phyloP scores from a whole-genome alignment of 92 coral and sea anemone species.

The Desmophyllum pertusum region DNA sequence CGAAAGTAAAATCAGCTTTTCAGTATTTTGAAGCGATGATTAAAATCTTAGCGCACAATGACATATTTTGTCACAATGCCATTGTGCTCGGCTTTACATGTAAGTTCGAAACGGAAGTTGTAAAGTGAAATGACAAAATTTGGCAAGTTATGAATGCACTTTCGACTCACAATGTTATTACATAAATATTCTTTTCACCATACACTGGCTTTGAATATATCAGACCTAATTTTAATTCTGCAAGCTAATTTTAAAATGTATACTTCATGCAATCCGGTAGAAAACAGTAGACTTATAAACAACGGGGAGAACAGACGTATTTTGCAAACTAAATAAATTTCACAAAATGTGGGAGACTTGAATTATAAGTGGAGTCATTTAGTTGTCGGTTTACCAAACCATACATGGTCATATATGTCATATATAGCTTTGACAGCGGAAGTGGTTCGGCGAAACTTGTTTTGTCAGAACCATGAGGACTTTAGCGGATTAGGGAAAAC shows the following conservation, averaged over 20 bases:
- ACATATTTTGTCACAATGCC: background rate
- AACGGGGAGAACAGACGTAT: too few relatives aligned
- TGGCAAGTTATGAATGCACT: background rate
- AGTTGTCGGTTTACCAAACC: too few relatives aligned
- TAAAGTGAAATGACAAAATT: background rate
- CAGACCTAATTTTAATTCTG: background rate
- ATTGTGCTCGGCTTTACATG: background rate
- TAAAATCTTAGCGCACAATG: background rate
- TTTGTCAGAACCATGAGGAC: too few relatives aligned
- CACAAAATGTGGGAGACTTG: too few relatives aligned
- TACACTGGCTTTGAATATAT: background rate
- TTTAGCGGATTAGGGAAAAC: too few relatives aligned
- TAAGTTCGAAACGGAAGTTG: slow-evolving; percentile 11
- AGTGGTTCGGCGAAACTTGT: too few relatives aligned
- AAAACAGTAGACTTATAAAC: too few relatives aligned
- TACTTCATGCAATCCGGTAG: background rate
- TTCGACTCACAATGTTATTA: background rate
- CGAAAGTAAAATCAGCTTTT: background rate
- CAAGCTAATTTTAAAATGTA: background rate
- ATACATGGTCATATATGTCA: too few relatives aligned
- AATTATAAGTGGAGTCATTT: too few relatives aligned
- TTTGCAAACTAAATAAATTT: too few relatives aligned
- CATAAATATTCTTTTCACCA: background rate
- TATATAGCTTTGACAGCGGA: too few relatives aligned
- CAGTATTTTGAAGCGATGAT: background rate